A percentile compares a stretch with the other conserved stretches of the same genome.
These are phyloP conservation scores for Python bivittatus DNA, from an alignment of 2,113 vertebrate genomes.

Conservation along the genomic window DNA sequence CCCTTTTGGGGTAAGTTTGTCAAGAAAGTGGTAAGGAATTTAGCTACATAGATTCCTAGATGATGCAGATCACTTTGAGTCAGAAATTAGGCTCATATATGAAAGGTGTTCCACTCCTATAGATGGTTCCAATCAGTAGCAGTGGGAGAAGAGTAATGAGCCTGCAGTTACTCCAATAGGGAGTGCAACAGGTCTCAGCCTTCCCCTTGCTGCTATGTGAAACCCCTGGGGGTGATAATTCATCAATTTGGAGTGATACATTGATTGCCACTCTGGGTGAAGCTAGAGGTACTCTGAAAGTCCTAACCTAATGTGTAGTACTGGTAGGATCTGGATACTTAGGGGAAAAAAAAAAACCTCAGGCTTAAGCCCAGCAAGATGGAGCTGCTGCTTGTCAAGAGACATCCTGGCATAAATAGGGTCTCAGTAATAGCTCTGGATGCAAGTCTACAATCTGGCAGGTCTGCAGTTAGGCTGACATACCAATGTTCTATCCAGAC, in stretches of 20 bases:
- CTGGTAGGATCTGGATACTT: background rate
- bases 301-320: background rate
- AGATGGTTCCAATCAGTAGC: background rate
- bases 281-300: background rate
- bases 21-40: background rate
- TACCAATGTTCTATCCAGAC: background rate
- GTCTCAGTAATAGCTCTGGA: background rate
- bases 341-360: background rate
- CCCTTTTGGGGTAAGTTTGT: background rate
- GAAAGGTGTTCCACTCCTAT: background rate
- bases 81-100: background rate
- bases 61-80: background rate
- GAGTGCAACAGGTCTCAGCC: background rate
- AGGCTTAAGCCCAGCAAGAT: background rate
- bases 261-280: background rate
- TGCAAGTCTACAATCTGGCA: background rate
- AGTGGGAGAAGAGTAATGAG: background rate
- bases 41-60: background rate
- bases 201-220: background rate
- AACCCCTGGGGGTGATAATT: background rate
- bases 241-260: background rate
- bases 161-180: background rate
- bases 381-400: background rate
- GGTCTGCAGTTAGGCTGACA: background rate
- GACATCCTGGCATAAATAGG: background rate